Evolutionary conservation across 2,888 invertebrate genomes (phyloP), one percentile per base, ranked within the genome.

Genomic region (Sinopyrophorus schimmeli): DNA sequence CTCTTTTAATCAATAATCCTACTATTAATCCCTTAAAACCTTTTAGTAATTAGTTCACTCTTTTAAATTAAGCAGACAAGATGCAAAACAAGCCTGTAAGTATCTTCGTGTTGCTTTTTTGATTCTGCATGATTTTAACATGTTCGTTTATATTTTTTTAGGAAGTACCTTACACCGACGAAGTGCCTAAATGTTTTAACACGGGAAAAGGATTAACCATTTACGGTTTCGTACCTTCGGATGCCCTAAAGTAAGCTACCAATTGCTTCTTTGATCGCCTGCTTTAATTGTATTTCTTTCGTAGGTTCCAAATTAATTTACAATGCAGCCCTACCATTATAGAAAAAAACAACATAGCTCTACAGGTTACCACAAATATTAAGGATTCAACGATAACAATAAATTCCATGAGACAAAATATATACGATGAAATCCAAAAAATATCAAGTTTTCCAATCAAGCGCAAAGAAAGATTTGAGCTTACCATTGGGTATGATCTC

Each of bases 311-410:
- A 0, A 76, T 87, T 3, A 86, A 86, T 69, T 76, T 87, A 20
- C 86, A 86, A 58, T 79, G 82, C 56, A 86, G 86, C 0, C 82
- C 84, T 0, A 80, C 77, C 62, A 76, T 82, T 0, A 80, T 80
- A 62, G 84, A 86, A 0, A 74, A 84, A 0, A 86, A 85, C 63
- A 86, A 87, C 63, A 81, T 87, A 26, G 85, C 84, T 0, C 70
- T 88, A 1, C 87, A 87, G 57, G 63, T 88, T 0, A 80, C 83
- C 15, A 74, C 76, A 6, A 73, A 77, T 14, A 77, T 79, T 52
- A 53, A 61, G 3, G 75, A 76, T 18, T 71, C 72, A 12, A 63
- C 70, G 10, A 62, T 81, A 5, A 74, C 77, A 6, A 68, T 80
- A 26, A 80, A 80, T 63, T 70, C 74, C 26, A 71, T 79, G 26